Evolutionary conservation across 1,140 invertebrate species (phyloP).

Genomic region (Belonocnema kinseyi): DNA sequence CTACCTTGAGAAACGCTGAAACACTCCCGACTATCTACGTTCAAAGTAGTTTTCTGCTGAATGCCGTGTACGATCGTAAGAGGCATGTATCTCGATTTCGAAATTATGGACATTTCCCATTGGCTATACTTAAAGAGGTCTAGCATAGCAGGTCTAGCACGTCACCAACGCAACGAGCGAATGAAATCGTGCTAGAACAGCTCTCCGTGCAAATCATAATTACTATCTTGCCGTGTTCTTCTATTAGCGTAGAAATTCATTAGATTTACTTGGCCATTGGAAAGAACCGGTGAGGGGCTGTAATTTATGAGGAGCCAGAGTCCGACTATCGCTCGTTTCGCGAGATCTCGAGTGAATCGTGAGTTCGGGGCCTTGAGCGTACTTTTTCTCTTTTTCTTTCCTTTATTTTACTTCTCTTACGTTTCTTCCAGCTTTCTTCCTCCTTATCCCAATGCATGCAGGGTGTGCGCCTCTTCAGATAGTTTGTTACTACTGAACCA

Average conservation of each 20-base stretch:
- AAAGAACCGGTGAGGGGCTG: constrained; percentile 51
- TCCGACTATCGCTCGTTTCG: constrained; percentile 38
- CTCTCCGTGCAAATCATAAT: constrained; percentile 29
- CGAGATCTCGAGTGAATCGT: constrained; percentile 49
- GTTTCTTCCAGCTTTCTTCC: constrained; percentile 16
- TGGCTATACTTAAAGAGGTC: not conserved
- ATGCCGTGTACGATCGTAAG: not conserved
- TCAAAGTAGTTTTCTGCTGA: not conserved
- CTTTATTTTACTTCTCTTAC: not conserved
- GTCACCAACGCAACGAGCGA: constrained; percentile 16
- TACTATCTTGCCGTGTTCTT: constrained; percentile 40
- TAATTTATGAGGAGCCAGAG: constrained; percentile 46
- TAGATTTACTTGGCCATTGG: constrained; percentile 56
- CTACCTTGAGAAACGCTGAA: no score
- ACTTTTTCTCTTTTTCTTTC: constrained; percentile 43
- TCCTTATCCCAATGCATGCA: constrained; percentile 20
- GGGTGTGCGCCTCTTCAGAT: constrained; percentile 14
- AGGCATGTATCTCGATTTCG: constrained; percentile 20
- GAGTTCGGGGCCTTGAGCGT: constrained; percentile 31
- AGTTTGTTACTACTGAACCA: constrained; percentile 25
- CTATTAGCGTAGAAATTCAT: constrained; percentile 62
- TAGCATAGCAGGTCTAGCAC: not conserved
- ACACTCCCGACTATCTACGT: no score
- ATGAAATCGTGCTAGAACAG: constrained; percentile 12
- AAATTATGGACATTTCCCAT: constrained; percentile 24